phyloP scores from a whole-genome alignment of 1,140 invertebrate genomes.

The Drosophila miranda region DNA sequence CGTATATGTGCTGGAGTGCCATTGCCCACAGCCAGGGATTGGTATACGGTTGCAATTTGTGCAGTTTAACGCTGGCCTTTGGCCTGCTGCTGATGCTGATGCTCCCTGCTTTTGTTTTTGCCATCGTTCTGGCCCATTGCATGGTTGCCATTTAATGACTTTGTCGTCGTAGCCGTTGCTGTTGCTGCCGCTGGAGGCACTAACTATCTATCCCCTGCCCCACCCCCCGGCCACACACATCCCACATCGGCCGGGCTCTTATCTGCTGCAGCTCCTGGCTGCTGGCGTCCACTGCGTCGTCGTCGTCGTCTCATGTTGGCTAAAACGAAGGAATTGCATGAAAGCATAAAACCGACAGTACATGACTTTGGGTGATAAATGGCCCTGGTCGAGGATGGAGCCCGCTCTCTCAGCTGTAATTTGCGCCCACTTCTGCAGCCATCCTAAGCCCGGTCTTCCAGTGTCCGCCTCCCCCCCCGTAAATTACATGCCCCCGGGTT shows the following conservation, averaged over 20 bases:
- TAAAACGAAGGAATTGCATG: conserved; percentile 75
- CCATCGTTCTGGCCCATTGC: conserved; percentile 1
- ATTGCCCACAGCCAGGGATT: conserved; percentile 1
- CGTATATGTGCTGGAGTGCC: conserved; percentile 18
- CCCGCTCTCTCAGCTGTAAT: conserved; percentile 62
- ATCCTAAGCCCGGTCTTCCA: conserved; percentile 14
- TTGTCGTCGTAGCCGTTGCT: conserved; percentile 63
- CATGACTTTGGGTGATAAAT: conserved; percentile 80
- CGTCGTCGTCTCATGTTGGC: conserved; percentile 58
- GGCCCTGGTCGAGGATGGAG: conserved; percentile 25
- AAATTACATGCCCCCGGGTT: conserved; percentile 63
- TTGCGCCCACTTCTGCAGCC: conserved; percentile 46
- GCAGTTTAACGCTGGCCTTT: conserved; percentile 79
- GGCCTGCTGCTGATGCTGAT: conserved; percentile 34
- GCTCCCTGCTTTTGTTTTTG: background rate
- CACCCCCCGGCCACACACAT: background rate
- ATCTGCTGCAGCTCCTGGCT: conserved; percentile 17
- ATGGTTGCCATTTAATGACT: conserved; percentile 69
- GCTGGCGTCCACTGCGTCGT: conserved; percentile 44
- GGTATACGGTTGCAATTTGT: conserved; percentile 79
- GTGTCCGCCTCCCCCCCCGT: conserved; percentile 40
- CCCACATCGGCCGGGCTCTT: conserved; percentile 20
- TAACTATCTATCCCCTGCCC: conserved; percentile 29
- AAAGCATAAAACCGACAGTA: conserved; percentile 80
- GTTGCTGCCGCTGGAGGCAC: conserved; percentile 30